phyloP scores from a whole-genome alignment of 2,113 vertebrate genomes.

The Isichthys henryi region DNA sequence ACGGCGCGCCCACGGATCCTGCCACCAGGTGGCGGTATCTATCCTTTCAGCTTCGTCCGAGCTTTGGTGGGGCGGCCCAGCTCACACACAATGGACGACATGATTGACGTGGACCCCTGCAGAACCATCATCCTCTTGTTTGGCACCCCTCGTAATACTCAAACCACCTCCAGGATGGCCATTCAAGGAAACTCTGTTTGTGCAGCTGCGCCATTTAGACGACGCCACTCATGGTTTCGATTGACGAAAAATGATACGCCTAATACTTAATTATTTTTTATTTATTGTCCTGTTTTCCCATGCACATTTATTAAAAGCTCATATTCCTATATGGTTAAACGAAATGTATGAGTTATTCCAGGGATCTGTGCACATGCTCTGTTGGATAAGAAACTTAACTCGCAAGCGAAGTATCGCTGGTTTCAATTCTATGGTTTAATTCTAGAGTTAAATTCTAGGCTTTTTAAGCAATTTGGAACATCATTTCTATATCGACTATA shows the following conservation, averaged over 20 bases:
- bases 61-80: background rate
- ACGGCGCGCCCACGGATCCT: background rate
- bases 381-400: background rate
- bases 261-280: background rate
- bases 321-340: background rate
- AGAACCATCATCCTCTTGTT: background rate
- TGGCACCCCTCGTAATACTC: background rate
- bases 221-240: background rate
- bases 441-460: background rate
- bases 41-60: background rate
- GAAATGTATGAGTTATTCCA: background rate
- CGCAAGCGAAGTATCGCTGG: background rate
- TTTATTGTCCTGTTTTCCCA: background rate
- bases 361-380: background rate
- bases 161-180: background rate
- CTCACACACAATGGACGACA: background rate
- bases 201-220: background rate
- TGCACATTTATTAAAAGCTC: background rate
- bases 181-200: background rate
- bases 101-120: constrained; percentile 13
- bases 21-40: constrained; percentile 20
- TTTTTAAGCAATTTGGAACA: background rate
- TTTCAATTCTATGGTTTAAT: background rate
- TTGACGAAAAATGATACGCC: background rate
- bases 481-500: background rate